Base-by-base conservation (phyloP, 1,140 invertebrate genomes). In the Eufriesea mexicana region DNA sequence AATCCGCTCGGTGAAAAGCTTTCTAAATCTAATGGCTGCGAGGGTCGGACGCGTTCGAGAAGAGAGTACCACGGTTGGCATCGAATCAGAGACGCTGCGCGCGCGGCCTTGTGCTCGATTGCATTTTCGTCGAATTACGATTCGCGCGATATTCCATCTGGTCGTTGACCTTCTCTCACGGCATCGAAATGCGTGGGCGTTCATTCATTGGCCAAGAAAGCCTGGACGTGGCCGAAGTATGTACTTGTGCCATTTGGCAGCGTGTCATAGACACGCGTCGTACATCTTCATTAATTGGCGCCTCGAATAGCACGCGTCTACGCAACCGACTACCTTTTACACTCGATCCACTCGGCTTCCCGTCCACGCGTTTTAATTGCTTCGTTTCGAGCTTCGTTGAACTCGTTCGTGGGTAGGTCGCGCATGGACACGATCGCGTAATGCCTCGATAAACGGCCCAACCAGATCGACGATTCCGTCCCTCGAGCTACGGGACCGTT, bases 91-190 rank as follows among this genome's bases (percentile, higher is more conserved):
- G 59, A 57, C 25, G 42, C 49, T 0, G 2, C 0, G 51, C 76
- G 42, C 78, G 72, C 87, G 89, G 82, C 89, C 89, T 90, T 90
- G 89, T 78, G 87, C 87, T 61, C 86, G 73, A 89, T 89, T 78
- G 85, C 87, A 75, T 86, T 89, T 89, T 89, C 88, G 79, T 77
- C 79, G 79, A 86, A 86, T 64, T 61, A 67, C 84, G 80, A 89
- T 86, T 78, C 84, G 78, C 79, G 70, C 35, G 79, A 86, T 87
- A 82, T 85, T 75, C 86, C 79, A 76, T 87, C 70, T 76, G 86
- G 86, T 79, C 86, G 83, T 76, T 68, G 83, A 82, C 86, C 86
- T 87, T 85, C 78, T 71, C 51, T 68, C 55, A 59, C 81, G 82
- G 28, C 80, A 84, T 76, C 88, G 84, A 79, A 72, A 86, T 67